Evolutionary conservation across 2,113 vertebrate species (phyloP), one percentile per base, ranked within the genome.

Genomic region (Indicator indicator): DNA sequence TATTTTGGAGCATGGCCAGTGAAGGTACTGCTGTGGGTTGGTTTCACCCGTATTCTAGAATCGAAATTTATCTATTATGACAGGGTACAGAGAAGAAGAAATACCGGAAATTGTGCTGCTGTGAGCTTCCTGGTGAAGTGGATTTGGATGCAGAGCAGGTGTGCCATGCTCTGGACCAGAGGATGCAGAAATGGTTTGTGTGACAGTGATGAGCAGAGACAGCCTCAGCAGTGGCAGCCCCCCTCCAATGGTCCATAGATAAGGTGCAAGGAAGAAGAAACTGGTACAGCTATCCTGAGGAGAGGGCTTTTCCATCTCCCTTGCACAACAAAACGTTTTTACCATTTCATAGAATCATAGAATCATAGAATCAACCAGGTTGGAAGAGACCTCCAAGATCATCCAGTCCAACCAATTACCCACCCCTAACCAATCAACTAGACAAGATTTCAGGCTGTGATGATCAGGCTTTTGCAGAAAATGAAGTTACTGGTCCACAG

Each of bases 401-500:
- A 36, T 36, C 36, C 36, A 36, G 36, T 36, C 36, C 36, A 36
- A 36, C 36, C 36, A 36, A 36, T 36, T 36, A 36, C 36, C 36
- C 36, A 36, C 36, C 36, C 36, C 36, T 36, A 36, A 36, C 36
- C 36, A 36, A 36, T 36, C 36, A 36, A 36, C 36, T 36, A 36
- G 36, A 36, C 40, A 38, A 69, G 30, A 44, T 80, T 76, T 38
- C 72, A 65, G 32, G 7, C 6, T 67, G 33, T 23, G 17, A 40
- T 30, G 15, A 18, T 89, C 8, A 3, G 16, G 16, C 21, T 68
- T 81, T 40, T 12, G 8, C 33, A 78, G 48, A 92, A 81, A 80
- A 63, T 5, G 0, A 2, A n/a, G 12, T 36, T 67, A 21, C 5
- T 15, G 20, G 15, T 32, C 48, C 10, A 1, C 6, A 71, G 42